A percentile compares a stretch with the other conserved stretches of the same genome.
Evolutionary conservation across 2,113 vertebrate species (phyloP).

Genomic region (Okapia johnstoni): DNA sequence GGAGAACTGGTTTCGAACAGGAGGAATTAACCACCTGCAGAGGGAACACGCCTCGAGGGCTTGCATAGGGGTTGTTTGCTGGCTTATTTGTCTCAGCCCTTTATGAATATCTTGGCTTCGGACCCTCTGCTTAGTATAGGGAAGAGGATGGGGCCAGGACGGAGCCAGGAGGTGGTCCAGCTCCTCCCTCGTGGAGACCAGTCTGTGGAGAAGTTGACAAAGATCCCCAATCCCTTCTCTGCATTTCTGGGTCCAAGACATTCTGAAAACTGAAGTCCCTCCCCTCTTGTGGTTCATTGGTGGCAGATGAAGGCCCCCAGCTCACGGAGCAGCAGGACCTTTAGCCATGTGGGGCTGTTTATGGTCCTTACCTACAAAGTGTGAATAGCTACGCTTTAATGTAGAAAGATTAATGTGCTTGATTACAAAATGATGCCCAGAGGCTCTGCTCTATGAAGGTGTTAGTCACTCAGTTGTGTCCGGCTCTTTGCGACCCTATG

Average conservation of each 20-base stretch:
- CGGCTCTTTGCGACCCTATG: not conserved
- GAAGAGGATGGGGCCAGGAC: not conserved
- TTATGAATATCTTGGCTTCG: not conserved
- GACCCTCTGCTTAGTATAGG: too few relatives aligned
- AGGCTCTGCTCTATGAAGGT: not conserved
- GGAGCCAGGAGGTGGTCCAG: not conserved
- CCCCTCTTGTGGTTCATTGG: not conserved
- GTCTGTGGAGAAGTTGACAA: not conserved
- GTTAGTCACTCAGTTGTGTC: rapidly evolving
- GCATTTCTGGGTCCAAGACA: not conserved
- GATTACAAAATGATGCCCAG: not conserved
- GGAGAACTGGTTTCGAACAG: not conserved
- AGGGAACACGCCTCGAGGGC: not conserved
- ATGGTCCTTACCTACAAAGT: not conserved
- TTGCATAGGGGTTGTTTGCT: rapidly evolving
- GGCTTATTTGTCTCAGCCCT: not conserved
- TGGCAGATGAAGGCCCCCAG: not conserved
- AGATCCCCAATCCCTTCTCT: not conserved
- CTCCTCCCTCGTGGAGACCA: not conserved
- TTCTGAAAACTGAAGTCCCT: not conserved
- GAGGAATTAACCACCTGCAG: not conserved
- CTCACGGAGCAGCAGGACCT: not conserved
- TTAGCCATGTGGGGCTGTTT: too few relatives aligned
- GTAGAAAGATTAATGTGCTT: not conserved
- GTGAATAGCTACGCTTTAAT: not conserved